Evolutionary conservation across 1,140 invertebrate species (phyloP).

Genomic region (Heliothis virescens): DNA sequence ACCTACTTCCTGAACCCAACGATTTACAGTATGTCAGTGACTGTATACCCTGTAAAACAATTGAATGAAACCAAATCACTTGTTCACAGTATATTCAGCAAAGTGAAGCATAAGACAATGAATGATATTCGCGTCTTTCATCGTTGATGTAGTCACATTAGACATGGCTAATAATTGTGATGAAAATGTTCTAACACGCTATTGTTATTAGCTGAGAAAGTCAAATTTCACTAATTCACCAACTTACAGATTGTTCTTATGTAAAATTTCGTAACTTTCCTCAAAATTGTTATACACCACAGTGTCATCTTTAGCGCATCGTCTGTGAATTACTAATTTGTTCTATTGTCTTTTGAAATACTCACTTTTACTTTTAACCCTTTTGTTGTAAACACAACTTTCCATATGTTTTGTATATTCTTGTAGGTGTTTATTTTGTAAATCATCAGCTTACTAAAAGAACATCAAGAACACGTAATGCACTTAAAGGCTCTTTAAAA

Average conservation of each 20-base stretch:
- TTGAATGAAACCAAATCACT: constrained; percentile 10
- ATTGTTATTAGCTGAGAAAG: constrained; percentile 47
- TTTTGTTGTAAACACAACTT: not conserved
- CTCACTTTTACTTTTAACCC: not conserved
- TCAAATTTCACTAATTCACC: constrained; percentile 44
- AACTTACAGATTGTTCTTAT: constrained; percentile 38
- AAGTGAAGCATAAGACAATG: constrained; percentile 1
- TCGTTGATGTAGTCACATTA: constrained; percentile 31
- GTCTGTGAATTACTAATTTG: constrained; percentile 29
- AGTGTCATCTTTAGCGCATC: not conserved
- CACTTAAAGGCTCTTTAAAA: constrained; percentile 33
- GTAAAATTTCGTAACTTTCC: constrained; percentile 43
- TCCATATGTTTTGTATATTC: no score
- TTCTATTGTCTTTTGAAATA: constrained; percentile 31
- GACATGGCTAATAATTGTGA: constrained; percentile 42
- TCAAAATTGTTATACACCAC: constrained; percentile 29
- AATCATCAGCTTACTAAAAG: not conserved
- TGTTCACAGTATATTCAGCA: constrained; percentile 22
- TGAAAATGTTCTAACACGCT: constrained; percentile 44
- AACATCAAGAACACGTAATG: constrained; percentile 8
- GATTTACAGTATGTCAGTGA: not conserved
- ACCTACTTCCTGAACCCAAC: not conserved
- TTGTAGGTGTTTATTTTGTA: constrained; percentile 1
- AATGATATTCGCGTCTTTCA: constrained; percentile 12
- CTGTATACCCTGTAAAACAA: not conserved